These are phyloP conservation scores for Neomonachus schauinslandi DNA, from an alignment of 2,113 vertebrate species.

Conservation along the genomic window DNA sequence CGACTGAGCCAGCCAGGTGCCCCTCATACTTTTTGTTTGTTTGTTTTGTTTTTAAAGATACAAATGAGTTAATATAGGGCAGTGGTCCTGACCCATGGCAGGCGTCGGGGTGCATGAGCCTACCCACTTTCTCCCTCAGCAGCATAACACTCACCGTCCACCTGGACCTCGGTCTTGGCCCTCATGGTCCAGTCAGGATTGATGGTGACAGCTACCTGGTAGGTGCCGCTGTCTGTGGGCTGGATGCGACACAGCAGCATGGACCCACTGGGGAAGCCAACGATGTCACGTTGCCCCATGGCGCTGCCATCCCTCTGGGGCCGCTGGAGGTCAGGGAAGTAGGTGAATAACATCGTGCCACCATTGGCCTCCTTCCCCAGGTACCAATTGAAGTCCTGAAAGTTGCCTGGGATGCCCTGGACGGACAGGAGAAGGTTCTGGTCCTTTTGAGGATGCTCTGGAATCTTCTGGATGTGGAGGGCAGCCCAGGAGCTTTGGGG, in stretches of 20 bases:
- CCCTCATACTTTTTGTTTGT: background rate
- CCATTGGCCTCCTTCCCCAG: conserved; percentile 50
- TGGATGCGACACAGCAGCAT: conserved; percentile 20
- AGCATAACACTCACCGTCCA: conserved; percentile 47
- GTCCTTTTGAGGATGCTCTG: conserved; percentile 64
- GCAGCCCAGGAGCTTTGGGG: conserved; percentile 28
- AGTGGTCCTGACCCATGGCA: background rate
- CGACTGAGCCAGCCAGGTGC: background rate
- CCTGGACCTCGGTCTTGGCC: conserved; percentile 54
- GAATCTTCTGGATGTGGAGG: conserved; percentile 68
- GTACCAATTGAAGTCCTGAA: conserved; percentile 75
- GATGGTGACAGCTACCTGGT: conserved; percentile 59
- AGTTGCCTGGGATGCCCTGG: conserved; percentile 49
- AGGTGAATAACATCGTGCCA: conserved; percentile 61
- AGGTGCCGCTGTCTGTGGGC: conserved; percentile 51
- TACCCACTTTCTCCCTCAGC: background rate
- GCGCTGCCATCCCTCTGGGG: conserved; percentile 56
- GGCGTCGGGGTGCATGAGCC: background rate
- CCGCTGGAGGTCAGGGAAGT: conserved; percentile 37
- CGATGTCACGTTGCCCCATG: conserved; percentile 40
- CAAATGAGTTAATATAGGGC: background rate
- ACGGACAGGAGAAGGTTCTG: conserved; percentile 70
- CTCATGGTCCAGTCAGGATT: conserved; percentile 64
- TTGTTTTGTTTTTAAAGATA: background rate
- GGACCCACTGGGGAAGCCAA: conserved; percentile 71